These are phyloP conservation scores for Halcyon senegalensis DNA, from an alignment of 2,113 vertebrate species.

Conservation along the genomic window DNA sequence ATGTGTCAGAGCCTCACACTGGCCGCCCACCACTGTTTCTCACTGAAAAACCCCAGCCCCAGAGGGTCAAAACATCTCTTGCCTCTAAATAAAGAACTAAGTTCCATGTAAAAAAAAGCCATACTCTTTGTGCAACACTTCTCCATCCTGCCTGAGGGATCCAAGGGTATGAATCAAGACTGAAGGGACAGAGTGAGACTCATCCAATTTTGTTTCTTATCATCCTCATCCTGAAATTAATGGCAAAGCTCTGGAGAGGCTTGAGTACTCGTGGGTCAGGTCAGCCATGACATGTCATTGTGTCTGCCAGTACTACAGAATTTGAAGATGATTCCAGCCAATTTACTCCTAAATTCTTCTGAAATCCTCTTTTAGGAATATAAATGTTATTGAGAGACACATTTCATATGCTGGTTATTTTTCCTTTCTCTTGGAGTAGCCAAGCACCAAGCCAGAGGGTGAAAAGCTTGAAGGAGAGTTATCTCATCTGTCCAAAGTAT, in stretches of 20 bases:
- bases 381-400: neutral
- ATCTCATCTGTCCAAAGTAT: neutral
- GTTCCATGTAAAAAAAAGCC: neutral
- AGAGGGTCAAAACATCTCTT: neutral
- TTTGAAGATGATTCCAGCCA: neutral
- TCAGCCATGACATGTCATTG: neutral
- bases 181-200: neutral
- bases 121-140: neutral
- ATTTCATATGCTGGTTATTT: neutral
- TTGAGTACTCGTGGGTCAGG: neutral
- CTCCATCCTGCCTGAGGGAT: neutral
- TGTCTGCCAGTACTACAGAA: neutral
- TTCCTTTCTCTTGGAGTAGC: neutral
- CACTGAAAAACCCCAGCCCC: neutral
- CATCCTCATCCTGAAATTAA: neutral
- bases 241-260: neutral
- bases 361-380: neutral
- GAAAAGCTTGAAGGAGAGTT: neutral
- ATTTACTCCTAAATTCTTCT: neutral
- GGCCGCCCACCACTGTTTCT: neutral
- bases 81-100: neutral
- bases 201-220: neutral
- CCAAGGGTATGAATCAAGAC: neutral
- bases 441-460: neutral
- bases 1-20: fast-evolving